Evolutionary conservation across 2,888 invertebrate genomes (phyloP).

Genomic region (Odiellus spinosus): DNA sequence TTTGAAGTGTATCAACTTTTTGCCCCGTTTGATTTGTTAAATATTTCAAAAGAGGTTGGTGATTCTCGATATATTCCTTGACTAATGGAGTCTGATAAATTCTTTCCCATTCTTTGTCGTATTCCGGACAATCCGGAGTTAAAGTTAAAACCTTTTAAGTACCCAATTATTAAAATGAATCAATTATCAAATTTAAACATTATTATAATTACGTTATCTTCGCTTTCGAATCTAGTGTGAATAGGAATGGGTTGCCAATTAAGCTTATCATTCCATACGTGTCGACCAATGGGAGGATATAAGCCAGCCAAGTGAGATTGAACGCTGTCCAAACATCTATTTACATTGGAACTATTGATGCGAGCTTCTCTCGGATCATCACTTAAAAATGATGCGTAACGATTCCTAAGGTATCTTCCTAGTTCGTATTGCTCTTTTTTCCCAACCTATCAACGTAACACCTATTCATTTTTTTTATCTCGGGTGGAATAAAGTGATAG

Average conservation of each 20-base stretch:
- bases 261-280: constrained; percentile 7
- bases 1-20: constrained; percentile 5
- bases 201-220: constrained; percentile 9
- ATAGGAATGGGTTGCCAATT: constrained; percentile 13
- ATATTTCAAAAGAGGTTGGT: constrained; percentile 11
- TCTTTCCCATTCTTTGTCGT: constrained; percentile 6
- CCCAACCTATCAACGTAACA: constrained; percentile 8
- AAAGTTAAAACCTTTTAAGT: background rate
- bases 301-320: constrained; percentile 12
- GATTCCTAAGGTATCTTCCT: constrained; percentile 9
- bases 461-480: background rate
- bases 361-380: constrained; percentile 12
- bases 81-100: constrained; percentile 8
- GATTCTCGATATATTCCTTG: constrained; percentile 8
- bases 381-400: constrained; percentile 10
- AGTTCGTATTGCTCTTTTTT: constrained; percentile 13
- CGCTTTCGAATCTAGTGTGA: constrained; percentile 9
- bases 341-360: constrained; percentile 8
- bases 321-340: constrained; percentile 13
- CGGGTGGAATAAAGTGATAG: background rate
- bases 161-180: constrained; percentile 8
- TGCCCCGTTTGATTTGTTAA: constrained; percentile 6
- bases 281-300: constrained; percentile 8
- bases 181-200: background rate
- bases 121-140: constrained; percentile 8